Percentiles rank a stretch among this genome's conserved stretches.
Evolutionary conservation across 2,113 vertebrate species (phyloP).

Genomic region (Corapipo altera): DNA sequence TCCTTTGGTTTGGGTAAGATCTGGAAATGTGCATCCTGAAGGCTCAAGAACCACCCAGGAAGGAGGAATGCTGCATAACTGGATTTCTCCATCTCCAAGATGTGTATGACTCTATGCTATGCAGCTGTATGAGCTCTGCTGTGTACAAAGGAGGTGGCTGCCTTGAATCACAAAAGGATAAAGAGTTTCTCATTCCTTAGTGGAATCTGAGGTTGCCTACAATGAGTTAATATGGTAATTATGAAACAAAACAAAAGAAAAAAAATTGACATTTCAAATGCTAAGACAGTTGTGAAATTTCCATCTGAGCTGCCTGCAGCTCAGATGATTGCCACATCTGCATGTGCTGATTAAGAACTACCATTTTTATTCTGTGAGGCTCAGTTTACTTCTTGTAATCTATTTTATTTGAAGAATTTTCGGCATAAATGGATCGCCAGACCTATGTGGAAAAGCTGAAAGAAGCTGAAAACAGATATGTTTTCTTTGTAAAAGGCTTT

Average conservation of each 20-base stretch:
- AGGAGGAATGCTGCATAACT: background rate
- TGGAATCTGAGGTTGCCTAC: background rate
- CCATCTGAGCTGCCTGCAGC: background rate
- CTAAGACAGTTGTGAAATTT: background rate
- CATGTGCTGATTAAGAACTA: background rate
- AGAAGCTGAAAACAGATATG: background rate
- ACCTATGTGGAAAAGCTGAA: background rate
- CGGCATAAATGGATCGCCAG: background rate
- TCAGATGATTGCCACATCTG: background rate
- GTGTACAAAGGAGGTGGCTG: constrained; percentile 3
- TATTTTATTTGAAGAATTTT: background rate
- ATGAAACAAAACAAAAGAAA: background rate
- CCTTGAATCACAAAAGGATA: background rate
- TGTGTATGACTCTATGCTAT: background rate
- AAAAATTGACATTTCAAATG: background rate
- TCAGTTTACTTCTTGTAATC: background rate
- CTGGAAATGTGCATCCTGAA: constrained; percentile 23
- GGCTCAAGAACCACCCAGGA: background rate
- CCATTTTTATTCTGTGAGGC: background rate
- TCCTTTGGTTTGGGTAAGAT: background rate
- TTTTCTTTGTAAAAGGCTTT: background rate
- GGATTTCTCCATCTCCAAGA: background rate
- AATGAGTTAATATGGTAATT: background rate
- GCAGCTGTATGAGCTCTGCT: background rate
- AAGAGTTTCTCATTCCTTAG: background rate